Base-by-base conservation (phyloP, 2,797 vertebrate species). In the Ciconia nigra region DNA sequence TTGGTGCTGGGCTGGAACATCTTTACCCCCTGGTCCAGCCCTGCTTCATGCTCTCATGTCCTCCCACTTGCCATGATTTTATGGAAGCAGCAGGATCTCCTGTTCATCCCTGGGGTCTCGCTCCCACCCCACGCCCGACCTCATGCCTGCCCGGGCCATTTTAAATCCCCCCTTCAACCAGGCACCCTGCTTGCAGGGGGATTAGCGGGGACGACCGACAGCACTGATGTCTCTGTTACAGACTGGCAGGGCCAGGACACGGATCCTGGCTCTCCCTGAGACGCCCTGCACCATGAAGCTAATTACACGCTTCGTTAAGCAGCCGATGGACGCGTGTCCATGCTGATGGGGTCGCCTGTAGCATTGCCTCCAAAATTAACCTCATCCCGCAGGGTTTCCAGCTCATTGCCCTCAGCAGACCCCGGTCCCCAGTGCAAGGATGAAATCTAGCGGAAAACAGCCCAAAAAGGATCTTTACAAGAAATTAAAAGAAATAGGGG, bases 181-280 rank as follows among this genome's bases (percentile, higher is more conserved):
- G 6, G 20, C 28, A 4, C 37, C 51, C 67, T 1, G 4, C 66
- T 77, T 49, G 55, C 26, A 47, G 63, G 33, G 86, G 89, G 92
- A 95, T 97, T 92, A 95, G 28, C 5, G 2, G 52, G 37, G 63
- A 51, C 8, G 0, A 37, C 47, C 13, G 2, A 28, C 54, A 20
- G 52, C 2, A 4, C 10, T 96, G 94, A 96, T 83, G 78, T 92
- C 90, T 93, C 86, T 95, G 77, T 96, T 94, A 90, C 1, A 24
- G 26, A 9, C 37, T 33, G 57, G 15, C 79, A 82, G 81, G 79
- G 39, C 83, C 72, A 66, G 65, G 14, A 66, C 14, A 4, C 0
- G 0, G 59, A 73, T 74, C 59, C 35, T 21, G 47, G 16, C 70
- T 67, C 28, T 61, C 26, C 66, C 37, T 5, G 7, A 65, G 83